Conservation (phyloP, 2,888 invertebrate species). For the Netelia melanura region DNA sequence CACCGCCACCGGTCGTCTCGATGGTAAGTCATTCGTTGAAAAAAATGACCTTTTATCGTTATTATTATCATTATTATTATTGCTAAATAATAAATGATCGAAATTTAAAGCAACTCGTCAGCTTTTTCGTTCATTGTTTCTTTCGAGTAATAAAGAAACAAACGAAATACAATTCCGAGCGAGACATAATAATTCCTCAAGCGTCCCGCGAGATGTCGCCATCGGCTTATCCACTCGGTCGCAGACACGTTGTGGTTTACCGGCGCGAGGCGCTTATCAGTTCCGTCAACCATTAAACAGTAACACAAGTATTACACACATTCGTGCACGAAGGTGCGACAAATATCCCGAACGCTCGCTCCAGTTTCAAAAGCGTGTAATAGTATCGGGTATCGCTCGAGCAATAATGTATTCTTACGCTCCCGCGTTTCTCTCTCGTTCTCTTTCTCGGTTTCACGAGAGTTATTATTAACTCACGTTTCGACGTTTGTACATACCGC, state of each 20-base stretch:
- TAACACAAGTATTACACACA: background rate
- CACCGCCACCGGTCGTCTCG: slow-evolving; percentile 83
- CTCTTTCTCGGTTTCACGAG: background rate
- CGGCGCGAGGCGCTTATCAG: slow-evolving; percentile 30
- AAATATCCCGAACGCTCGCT: slow-evolving; percentile 52
- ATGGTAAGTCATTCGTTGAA: slow-evolving; percentile 78
- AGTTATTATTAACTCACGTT: slow-evolving; percentile 56
- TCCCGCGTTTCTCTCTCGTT: slow-evolving; percentile 34
- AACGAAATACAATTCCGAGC: slow-evolving; percentile 8
- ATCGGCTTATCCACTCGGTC: slow-evolving; percentile 26
- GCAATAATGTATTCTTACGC: slow-evolving; percentile 27
- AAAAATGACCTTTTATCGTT: background rate
- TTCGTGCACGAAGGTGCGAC: slow-evolving; percentile 43
- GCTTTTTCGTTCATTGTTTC: background rate
- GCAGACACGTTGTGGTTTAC: slow-evolving; percentile 10
- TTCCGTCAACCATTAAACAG: background rate
- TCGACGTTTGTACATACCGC: slow-evolving; percentile 43
- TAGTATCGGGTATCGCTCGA: slow-evolving; percentile 56
- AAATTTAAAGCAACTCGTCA: background rate
- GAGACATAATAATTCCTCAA: slow-evolving; percentile 4
- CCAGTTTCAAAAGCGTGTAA: slow-evolving; percentile 60
- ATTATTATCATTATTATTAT: background rate
- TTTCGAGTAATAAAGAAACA: background rate
- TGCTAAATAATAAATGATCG: background rate
- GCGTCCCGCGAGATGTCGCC: background rate